Conservation (phyloP, 2,113 vertebrate genomes). For the Grallaria varia region DNA sequence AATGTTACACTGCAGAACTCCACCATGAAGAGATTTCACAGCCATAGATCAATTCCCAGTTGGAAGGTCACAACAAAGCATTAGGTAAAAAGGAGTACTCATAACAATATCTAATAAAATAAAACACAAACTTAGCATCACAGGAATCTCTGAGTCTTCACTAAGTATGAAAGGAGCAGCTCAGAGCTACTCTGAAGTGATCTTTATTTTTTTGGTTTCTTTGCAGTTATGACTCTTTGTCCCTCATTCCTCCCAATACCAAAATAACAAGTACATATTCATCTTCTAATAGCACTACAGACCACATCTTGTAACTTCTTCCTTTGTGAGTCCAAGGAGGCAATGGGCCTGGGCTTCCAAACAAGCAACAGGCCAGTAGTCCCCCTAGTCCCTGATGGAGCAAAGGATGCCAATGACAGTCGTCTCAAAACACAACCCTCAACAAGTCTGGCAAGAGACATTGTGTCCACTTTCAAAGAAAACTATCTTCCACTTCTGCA, state of each 20-base stretch:
- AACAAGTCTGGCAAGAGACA: background rate
- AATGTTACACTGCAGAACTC: background rate
- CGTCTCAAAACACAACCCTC: background rate
- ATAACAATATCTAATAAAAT: background rate
- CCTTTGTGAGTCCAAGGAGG: background rate
- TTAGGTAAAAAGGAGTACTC: background rate
- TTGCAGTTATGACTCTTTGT: background rate
- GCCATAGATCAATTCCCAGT: background rate
- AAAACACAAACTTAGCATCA: background rate
- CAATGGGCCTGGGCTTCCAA: background rate
- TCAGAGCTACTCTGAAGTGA: constrained; percentile 26
- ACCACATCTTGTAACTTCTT: background rate
- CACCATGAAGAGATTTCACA: background rate
- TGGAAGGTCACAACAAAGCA: background rate
- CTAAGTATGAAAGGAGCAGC: constrained; percentile 25
- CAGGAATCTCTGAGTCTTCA: background rate
- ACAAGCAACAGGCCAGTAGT: accelerated
- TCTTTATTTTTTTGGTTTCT: background rate
- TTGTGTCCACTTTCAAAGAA: background rate
- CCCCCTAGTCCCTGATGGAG: accelerated
- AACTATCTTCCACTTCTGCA: background rate
- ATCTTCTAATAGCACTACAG: background rate
- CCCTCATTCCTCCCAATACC: background rate
- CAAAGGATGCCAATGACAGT: background rate
- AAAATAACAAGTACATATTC: background rate